Evolutionary conservation across 1,140 invertebrate species (phyloP).

Genomic region (Odontomachus brunneus): DNA sequence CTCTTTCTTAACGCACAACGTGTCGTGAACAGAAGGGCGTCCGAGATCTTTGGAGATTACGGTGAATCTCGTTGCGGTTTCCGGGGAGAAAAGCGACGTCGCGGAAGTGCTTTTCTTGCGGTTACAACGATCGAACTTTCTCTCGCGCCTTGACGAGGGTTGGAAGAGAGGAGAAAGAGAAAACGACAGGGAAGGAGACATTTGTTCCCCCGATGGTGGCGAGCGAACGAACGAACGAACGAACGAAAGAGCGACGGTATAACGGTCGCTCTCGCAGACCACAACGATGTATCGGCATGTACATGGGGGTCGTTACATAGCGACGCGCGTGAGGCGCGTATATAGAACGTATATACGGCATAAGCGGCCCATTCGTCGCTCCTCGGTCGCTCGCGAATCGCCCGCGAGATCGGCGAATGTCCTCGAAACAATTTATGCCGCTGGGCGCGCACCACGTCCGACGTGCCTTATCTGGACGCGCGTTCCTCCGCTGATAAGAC

Average conservation of each 20-base stretch:
- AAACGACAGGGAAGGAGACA: slow-evolving; percentile 13
- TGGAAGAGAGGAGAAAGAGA: background rate
- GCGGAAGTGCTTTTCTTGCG: slow-evolving; percentile 8
- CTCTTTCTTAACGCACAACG: background rate
- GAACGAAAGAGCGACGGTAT: background rate
- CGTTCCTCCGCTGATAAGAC: slow-evolving; percentile 77
- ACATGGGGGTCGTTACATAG: background rate
- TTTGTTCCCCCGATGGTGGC: slow-evolving; percentile 13
- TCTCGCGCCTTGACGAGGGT: background rate
- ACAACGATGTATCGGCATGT: background rate
- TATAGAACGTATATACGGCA: background rate
- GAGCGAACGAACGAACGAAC: slow-evolving; percentile 10
- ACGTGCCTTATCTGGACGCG: slow-evolving; percentile 82
- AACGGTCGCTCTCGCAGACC: background rate
- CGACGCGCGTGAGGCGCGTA: background rate
- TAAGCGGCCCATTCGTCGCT: slow-evolving; percentile 41
- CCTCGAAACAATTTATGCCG: slow-evolving; percentile 82
- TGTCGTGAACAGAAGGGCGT: background rate
- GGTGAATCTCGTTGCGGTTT: slow-evolving; percentile 9
- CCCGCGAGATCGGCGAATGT: slow-evolving; percentile 74
- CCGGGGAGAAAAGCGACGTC: slow-evolving; percentile 1
- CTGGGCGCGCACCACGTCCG: slow-evolving; percentile 76
- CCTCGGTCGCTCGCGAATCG: slow-evolving; percentile 65
- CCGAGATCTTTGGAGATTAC: slow-evolving; percentile 6
- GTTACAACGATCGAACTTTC: slow-evolving; percentile 40